Evolutionary conservation across 2,113 vertebrate genomes (phyloP), one percentile per base, ranked within the genome.

Genomic region (Heterotis niloticus): DNA sequence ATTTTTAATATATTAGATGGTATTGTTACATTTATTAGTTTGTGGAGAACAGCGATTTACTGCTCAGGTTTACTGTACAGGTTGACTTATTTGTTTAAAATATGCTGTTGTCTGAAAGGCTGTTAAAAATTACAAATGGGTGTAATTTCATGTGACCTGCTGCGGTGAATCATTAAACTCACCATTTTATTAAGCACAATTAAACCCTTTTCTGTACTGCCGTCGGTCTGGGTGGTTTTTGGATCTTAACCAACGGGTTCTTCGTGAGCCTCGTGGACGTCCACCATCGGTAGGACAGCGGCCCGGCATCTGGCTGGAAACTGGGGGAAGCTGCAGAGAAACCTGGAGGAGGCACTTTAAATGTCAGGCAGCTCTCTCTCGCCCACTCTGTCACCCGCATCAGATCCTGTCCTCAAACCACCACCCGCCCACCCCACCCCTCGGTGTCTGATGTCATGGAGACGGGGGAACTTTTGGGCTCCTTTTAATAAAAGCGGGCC

Each of bases 401-500:
- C 28, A 17, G 28, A 14, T 29, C n/a, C 4, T 4, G 68, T 5
- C 24, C 67, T 26, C 62, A 23, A 24, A 5, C 85, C 87, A 82
- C 81, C 81, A 62, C 20, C 87, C 81, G 81, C 81, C 65, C 14
- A 18, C 87, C 57, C 34, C 64, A n/a, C 83, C 86, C 81, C 81
- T 78, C 60, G 56, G 26, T 87, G 80, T 59, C n/a, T 26, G 83
- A 82, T 82, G 84, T 88, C 90, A 92, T 91, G 88, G 91, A 76
- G 92, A 92, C 92, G 78, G 64, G 64, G 82, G 81, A 82, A 86
- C 82, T 83, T 86, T 87, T 75, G 85, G 88, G 86, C 90, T 91
- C 90, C 89, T 89, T 89, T 96, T 96, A 95, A 94, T 92, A 93
- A 94, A 90, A 79, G 90, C 80, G 87, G 88, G 88, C 82, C 82